Evolutionary conservation across 2,888 invertebrate species (phyloP).

Genomic region (Drosophila borborema): DNA sequence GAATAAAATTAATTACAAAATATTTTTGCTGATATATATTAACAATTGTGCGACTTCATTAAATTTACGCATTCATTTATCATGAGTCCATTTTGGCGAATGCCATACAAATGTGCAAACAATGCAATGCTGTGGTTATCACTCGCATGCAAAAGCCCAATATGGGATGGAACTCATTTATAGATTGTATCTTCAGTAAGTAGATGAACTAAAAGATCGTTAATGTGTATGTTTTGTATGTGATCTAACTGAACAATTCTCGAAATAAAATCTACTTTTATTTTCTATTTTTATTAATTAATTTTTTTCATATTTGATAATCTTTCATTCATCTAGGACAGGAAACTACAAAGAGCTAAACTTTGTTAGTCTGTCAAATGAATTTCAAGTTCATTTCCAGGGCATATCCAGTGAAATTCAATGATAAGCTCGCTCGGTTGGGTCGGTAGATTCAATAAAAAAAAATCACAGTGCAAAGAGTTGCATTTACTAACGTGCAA

Average conservation of each 20-base stretch:
- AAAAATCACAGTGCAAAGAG: constrained; percentile 11
- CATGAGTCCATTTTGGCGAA: constrained; percentile 59
- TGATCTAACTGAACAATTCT: neutral
- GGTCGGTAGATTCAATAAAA: constrained; percentile 45
- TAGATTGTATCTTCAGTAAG: neutral
- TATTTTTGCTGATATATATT: constrained; percentile 40
- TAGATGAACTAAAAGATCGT: neutral
- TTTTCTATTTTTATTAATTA: rapidly evolving
- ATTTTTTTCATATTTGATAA: neutral
- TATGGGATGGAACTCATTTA: constrained; percentile 5
- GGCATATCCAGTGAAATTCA: neutral
- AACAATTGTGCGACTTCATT: constrained; percentile 77
- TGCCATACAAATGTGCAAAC: constrained; percentile 57
- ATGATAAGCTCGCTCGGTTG: constrained; percentile 5
- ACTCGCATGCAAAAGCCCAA: neutral
- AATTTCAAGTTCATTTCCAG: neutral
- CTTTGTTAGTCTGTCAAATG: neutral
- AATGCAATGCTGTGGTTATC: constrained; percentile 41
- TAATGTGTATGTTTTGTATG: no score
- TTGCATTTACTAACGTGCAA: constrained; percentile 56
- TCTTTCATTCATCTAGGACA: no score
- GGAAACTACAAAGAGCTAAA: no score
- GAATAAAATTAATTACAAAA: constrained; percentile 40
- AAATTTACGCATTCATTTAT: constrained; percentile 67
- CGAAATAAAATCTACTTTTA: neutral